A percentile compares a stretch with the other conserved stretches of the same genome.
These are phyloP conservation scores for Rhyacophila evoluta DNA, from an alignment of 2,888 invertebrate species.

Conservation along the genomic window DNA sequence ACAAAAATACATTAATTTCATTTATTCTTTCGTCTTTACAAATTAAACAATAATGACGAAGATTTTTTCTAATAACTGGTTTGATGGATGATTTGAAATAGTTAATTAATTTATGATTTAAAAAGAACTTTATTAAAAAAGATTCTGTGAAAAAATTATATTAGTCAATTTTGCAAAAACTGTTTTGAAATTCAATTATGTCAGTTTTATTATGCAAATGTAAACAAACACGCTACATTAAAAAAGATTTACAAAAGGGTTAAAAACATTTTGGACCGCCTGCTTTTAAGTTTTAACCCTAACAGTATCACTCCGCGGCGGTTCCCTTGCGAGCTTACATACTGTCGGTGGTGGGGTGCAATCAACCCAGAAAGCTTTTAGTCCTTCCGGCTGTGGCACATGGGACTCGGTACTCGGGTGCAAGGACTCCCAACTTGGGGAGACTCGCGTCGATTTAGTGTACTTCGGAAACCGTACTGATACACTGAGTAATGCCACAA, in stretches of 20 bases:
- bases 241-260: neutral
- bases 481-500: slow-evolving; percentile 30
- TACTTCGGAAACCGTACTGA: neutral
- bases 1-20: too few species aligned
- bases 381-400: slow-evolving; percentile 33
- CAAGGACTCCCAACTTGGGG: slow-evolving; percentile 13
- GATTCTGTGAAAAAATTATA: too few species aligned
- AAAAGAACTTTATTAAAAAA: too few species aligned
- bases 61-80: too few species aligned
- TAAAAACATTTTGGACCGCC: neutral
- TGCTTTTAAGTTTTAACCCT: slow-evolving; percentile 39
- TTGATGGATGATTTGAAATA: too few species aligned
- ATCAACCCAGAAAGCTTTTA: slow-evolving; percentile 49
- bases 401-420: slow-evolving; percentile 25
- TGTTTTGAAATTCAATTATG: neutral
- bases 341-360: slow-evolving; percentile 30
- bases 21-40: too few species aligned
- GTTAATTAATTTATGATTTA: too few species aligned
- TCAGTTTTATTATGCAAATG: neutral
- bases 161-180: too few species aligned
- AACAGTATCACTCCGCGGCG: slow-evolving; percentile 28
- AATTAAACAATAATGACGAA: too few species aligned
- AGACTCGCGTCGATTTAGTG: neutral
- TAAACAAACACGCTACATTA: neutral
- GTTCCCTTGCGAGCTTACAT: slow-evolving; percentile 9